Evolutionary conservation across 53 echinoderm and acorn worm species (phyloP), one percentile per base, ranked within the genome.

Genomic region (Mesocentrotus franciscanus): DNA sequence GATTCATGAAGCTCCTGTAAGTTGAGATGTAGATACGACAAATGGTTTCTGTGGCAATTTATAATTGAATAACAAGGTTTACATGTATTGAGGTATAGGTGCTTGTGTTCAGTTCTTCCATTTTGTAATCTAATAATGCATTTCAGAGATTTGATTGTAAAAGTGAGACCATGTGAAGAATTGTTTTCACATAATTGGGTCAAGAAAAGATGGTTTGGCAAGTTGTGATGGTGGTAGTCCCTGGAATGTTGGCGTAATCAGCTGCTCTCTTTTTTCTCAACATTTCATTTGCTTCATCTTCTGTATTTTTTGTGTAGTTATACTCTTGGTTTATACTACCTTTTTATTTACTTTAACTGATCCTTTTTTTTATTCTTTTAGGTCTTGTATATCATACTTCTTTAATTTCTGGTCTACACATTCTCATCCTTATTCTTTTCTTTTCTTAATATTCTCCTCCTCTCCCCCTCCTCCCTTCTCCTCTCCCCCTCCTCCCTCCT

Each of bases 131-230:
- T 11, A 81, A 81, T 81, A 81, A 81, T 15, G 36, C 17, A 42
- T 81, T 81, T 30, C 81, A 81, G 20, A 81, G 81, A 81, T 81
- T 81, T 81, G 81, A 81, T 81, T 81, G 81, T 81, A 81, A 81
- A 81, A 81, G 17, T 36, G 36, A 81, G 42, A 18, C 81, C 81
- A 81, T 39, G 36, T 81, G 42, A 20, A 42, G 81, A 81, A 42
- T 81, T 36, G 81, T 81, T 20, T 81, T 81, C 81, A 81, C 42
- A 36, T 39, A 15, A 30, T 79, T 79, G 36, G 78, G 78, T 33
- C 33, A 78, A 78, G 78, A 35, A 78, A 78, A 33, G 32, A 24
- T 33, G 20, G 2, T 78, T 33, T 78, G 29, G 34, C 35, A 15
- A 78, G 81, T 81, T 81, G 42, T 81, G 33, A 5, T 42, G 20